Conservation (phyloP, 2,888 invertebrate species). For the Xylota sylvarum region DNA sequence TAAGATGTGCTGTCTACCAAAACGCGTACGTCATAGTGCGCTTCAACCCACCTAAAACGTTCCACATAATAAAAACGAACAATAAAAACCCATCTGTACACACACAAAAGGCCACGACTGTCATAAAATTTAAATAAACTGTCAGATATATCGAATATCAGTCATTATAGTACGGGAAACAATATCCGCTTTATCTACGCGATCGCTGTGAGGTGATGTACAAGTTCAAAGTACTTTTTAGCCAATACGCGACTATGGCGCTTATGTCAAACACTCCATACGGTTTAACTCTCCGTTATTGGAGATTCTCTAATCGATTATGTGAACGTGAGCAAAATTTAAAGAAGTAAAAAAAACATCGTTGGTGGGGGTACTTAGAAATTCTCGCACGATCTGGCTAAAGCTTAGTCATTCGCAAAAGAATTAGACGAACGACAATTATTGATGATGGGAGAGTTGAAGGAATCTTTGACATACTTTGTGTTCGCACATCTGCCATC, state of each 20-base stretch:
- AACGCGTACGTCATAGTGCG: slow-evolving; percentile 3
- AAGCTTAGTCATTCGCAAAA: slow-evolving; percentile 27
- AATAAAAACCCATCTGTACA: slow-evolving; percentile 12
- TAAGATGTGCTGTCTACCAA: not conserved
- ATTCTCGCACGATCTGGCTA: not conserved
- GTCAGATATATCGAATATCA: slow-evolving; percentile 2
- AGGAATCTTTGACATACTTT: slow-evolving; percentile 4
- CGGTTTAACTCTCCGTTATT: slow-evolving; percentile 14
- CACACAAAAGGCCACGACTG: slow-evolving; percentile 18
- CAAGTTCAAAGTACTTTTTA: slow-evolving; percentile 53
- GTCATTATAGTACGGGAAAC: slow-evolving; percentile 4
- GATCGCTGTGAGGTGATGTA: slow-evolving; percentile 19
- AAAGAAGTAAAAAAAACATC: slow-evolving; percentile 9
- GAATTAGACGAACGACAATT: not conserved
- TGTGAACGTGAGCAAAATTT: slow-evolving; percentile 45
- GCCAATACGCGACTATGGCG: slow-evolving; percentile 12
- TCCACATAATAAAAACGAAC: slow-evolving; percentile 24
- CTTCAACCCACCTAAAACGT: slow-evolving; percentile 14
- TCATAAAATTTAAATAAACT: slow-evolving; percentile 12
- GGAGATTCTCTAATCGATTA: slow-evolving; percentile 45
- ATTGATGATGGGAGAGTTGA: slow-evolving; percentile 3
- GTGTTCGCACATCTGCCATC: slow-evolving; percentile 4
- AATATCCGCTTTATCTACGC: slow-evolving; percentile 37
- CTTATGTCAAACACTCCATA: slow-evolving; percentile 33
- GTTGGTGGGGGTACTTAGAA: not conserved